phyloP scores from a whole-genome alignment of 2,797 vertebrate species.

The Lateolabrax maculatus region DNA sequence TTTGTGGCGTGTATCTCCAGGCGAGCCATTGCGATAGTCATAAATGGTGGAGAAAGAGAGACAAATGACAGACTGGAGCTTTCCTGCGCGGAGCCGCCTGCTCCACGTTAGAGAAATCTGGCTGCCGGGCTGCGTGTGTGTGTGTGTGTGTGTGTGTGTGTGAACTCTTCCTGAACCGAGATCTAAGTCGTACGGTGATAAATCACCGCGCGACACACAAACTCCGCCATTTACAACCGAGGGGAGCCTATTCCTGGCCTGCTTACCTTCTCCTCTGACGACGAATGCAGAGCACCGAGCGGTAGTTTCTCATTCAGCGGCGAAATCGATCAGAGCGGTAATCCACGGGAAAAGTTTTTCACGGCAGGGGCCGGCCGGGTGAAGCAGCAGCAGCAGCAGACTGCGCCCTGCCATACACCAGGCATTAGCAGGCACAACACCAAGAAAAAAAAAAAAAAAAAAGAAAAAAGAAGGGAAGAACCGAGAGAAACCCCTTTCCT shows the following conservation, averaged over 20 bases:
- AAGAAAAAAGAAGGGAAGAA: slow-evolving; percentile 82
- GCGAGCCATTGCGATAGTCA: slow-evolving; percentile 64
- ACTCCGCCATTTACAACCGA: slow-evolving; percentile 96
- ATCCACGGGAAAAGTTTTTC: slow-evolving; percentile 87
- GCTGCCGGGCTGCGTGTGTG: slow-evolving; percentile 74
- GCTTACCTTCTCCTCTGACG: slow-evolving; percentile 99
- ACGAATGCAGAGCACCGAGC: slow-evolving; percentile 91
- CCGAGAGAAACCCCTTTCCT: slow-evolving; percentile 76
- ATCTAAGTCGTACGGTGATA: slow-evolving; percentile 99
- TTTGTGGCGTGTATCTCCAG: slow-evolving; percentile 58
- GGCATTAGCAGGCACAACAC: slow-evolving; percentile 82
- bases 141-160: slow-evolving; percentile 89
- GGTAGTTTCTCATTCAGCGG: slow-evolving; percentile 89
- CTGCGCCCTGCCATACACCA: slow-evolving; percentile 77
- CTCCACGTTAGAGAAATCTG: slow-evolving; percentile 80
- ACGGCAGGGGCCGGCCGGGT: slow-evolving; percentile 73
- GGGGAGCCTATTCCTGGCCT: slow-evolving; percentile 92
- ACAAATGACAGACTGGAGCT: slow-evolving; percentile 76
- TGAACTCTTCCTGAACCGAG: slow-evolving; percentile 99
- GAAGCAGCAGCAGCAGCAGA: slow-evolving; percentile 71
- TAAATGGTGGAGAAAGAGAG: slow-evolving; percentile 71
- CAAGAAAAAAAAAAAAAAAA: too few species aligned
- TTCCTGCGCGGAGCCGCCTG: slow-evolving; percentile 63
- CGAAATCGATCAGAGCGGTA: slow-evolving; percentile 88
- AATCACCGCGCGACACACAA: slow-evolving; percentile 97